A percentile compares a stretch with the other conserved stretches of the same genome.
phyloP scores from a whole-genome alignment of 2,888 invertebrate genomes.

The Hofmannophila pseudospretella region DNA sequence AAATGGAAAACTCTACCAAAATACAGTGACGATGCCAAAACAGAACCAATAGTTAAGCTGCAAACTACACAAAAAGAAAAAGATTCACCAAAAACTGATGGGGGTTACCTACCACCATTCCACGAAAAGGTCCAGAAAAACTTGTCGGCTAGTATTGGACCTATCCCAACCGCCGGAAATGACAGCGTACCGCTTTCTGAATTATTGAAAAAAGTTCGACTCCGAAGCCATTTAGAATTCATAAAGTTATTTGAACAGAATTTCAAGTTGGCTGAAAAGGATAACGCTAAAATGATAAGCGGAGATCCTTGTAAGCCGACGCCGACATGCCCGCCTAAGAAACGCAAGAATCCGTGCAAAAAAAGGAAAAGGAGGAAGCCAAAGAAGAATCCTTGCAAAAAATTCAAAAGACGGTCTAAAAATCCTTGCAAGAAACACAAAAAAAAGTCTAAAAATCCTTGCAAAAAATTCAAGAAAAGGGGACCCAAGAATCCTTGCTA shows the following conservation, averaged over 20 bases:
- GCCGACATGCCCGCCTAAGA: too few species aligned
- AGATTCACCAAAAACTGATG: neutral
- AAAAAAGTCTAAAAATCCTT: too few species aligned
- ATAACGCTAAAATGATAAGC: neutral
- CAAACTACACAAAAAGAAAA: neutral
- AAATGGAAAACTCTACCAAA: neutral
- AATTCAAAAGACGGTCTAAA: neutral
- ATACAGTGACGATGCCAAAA: neutral
- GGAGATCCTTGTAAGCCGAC: conserved; percentile 1
- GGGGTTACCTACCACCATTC: neutral
- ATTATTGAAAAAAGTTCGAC: conserved; percentile 37
- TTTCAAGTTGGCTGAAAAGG: conserved; percentile 13
- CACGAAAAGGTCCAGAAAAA: neutral
- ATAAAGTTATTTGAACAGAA: conserved; percentile 15
- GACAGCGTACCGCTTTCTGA: conserved; percentile 34
- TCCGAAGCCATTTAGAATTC: conserved; percentile 29
- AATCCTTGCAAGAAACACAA: too few species aligned
- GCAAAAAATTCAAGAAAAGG: too few species aligned
- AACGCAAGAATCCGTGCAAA: too few species aligned
- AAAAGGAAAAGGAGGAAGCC: too few species aligned
- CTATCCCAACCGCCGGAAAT: conserved; percentile 18
- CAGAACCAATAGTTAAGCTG: neutral
- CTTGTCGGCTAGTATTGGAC: conserved; percentile 6
- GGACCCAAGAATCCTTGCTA: too few species aligned
- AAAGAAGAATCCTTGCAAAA: too few species aligned